Evolutionary conservation across 1,140 invertebrate genomes (phyloP).

Genomic region (Lepidurus apus): DNA sequence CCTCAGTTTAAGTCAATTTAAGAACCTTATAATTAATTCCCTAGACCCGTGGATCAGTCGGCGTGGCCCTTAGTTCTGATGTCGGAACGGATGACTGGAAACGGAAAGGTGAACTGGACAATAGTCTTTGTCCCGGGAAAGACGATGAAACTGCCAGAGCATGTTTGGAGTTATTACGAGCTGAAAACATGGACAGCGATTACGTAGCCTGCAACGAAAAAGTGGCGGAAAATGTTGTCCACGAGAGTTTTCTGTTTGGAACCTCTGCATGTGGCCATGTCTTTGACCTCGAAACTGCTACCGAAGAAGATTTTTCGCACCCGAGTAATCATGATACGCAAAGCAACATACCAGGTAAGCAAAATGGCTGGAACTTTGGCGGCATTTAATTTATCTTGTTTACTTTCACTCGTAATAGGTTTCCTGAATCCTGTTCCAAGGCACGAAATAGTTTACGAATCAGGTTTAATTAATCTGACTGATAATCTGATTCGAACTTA

Average conservation of each 20-base stretch:
- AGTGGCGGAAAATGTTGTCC: background rate
- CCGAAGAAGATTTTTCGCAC: background rate
- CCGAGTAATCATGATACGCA: background rate
- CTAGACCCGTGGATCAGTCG: background rate
- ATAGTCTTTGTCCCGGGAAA: constrained; percentile 22
- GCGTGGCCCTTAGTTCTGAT: background rate
- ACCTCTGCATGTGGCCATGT: background rate
- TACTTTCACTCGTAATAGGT: constrained; percentile 43
- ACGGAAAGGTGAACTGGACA: constrained; percentile 4
- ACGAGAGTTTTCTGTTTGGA: background rate
- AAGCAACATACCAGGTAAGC: constrained; percentile 19
- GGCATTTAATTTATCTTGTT: background rate
- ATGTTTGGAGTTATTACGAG: constrained; percentile 35
- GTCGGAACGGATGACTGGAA: background rate
- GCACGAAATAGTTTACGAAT: constrained; percentile 54
- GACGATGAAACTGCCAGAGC: constrained; percentile 34
- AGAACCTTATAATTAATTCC: no score
- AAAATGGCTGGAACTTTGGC: constrained; percentile 23
- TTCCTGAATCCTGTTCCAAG: constrained; percentile 55
- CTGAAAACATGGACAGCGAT: constrained; percentile 29
- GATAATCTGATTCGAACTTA: constrained; percentile 29
- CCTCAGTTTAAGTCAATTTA: no score
- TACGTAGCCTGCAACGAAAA: constrained; percentile 4
- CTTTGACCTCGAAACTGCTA: background rate
- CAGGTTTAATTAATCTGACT: constrained; percentile 43